Conservation (phyloP, 2,888 invertebrate species). For the Rhamphomyia laevipes region DNA sequence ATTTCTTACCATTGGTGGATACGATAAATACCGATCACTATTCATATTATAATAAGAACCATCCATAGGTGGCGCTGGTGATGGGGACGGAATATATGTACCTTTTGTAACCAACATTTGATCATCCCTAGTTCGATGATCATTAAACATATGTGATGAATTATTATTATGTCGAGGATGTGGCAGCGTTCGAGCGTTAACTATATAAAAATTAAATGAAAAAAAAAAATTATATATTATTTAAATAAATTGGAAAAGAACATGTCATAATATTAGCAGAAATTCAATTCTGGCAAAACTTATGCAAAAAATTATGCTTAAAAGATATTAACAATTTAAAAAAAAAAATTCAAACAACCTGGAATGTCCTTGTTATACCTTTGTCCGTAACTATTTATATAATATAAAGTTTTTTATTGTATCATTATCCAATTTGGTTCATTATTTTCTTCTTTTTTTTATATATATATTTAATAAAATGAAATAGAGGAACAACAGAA, state of each 20-base stretch:
- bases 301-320: too few relatives aligned
- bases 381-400: too few relatives aligned
- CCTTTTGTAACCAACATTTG: slow-evolving; percentile 37
- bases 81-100: slow-evolving; percentile 42
- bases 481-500: not conserved
- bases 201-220: slow-evolving; percentile 23
- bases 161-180: slow-evolving; percentile 36
- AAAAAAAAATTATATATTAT: not conserved
- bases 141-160: slow-evolving; percentile 21
- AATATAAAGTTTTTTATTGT: not conserved
- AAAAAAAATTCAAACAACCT: too few relatives aligned
- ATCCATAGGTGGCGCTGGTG: slow-evolving; percentile 64
- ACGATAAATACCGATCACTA: slow-evolving; percentile 67
- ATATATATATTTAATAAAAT: not conserved
- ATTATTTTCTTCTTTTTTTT: not conserved
- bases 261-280: too few relatives aligned
- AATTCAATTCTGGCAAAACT: too few relatives aligned
- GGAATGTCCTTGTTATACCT: too few relatives aligned
- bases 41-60: slow-evolving; percentile 72
- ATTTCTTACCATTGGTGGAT: slow-evolving; percentile 50
- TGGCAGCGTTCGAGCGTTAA: slow-evolving; percentile 36
- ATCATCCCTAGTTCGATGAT: slow-evolving; percentile 35
- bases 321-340: too few relatives aligned
- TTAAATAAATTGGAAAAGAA: not conserved
- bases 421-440: slow-evolving; percentile 1